Evolutionary conservation across 2,113 vertebrate genomes (phyloP).

Genomic region (Xerus inauris): DNA sequence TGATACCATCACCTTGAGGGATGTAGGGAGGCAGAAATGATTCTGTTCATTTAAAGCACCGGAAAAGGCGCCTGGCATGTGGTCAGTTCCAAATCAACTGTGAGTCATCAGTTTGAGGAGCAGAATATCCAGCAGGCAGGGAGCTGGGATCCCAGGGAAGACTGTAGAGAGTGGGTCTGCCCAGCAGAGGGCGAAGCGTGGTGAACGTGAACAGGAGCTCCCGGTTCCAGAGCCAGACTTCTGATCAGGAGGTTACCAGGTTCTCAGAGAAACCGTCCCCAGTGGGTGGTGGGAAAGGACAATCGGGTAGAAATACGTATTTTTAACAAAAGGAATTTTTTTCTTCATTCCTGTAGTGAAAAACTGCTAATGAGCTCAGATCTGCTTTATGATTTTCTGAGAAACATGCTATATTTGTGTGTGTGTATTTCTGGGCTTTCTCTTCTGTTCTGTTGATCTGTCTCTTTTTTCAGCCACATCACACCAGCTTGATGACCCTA

Average conservation of each 20-base stretch:
- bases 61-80: not conserved
- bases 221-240: not conserved
- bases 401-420: not conserved
- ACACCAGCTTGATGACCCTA: no score
- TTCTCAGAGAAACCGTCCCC: not conserved
- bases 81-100: not conserved
- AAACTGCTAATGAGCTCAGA: not conserved
- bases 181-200: fast-evolving
- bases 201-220: not conserved
- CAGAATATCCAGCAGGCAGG: no score
- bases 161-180: not conserved
- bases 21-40: not conserved
- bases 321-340: not conserved
- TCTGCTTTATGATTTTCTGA: not conserved
- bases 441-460: no score
- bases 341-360: not conserved
- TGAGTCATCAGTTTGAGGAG: not conserved
- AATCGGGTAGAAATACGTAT: not conserved
- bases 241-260: not conserved
- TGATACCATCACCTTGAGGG: not conserved
- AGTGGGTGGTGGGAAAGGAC: not conserved
- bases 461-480: no score
- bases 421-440: no score
- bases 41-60: not conserved
- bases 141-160: not conserved